phyloP scores from a whole-genome alignment of 2,888 invertebrate genomes.

The Apotomis turbidana region DNA sequence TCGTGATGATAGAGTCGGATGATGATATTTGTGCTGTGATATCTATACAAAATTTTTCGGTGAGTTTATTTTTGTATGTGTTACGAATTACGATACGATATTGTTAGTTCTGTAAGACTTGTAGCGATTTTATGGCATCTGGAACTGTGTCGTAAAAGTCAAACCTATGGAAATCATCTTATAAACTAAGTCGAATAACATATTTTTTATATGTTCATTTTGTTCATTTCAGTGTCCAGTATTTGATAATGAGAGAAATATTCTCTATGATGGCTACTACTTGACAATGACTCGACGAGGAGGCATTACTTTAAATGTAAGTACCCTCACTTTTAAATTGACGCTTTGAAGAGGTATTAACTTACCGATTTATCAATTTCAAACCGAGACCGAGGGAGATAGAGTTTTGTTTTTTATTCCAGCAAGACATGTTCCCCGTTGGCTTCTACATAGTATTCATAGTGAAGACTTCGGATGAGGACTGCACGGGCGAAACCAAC shows the following conservation, averaged over 20 bases:
- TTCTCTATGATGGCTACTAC: constrained; percentile 89
- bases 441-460: constrained; percentile 92
- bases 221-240: constrained; percentile 89
- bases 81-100: neutral
- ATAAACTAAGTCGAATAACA: too few species aligned
- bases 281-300: constrained; percentile 91
- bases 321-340: constrained; percentile 47
- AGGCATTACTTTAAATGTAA: constrained; percentile 90
- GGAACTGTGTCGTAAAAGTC: too few species aligned
- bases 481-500: constrained; percentile 65
- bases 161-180: too few species aligned
- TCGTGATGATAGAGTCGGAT: constrained; percentile 86
- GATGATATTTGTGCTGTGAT: constrained; percentile 89
- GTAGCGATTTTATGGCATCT: too few species aligned
- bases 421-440: constrained; percentile 86
- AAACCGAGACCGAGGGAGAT: too few species aligned
- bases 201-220: neutral
- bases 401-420: constrained; percentile 50
- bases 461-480: constrained; percentile 87
- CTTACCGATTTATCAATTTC: too few species aligned
- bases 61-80: constrained; percentile 61
- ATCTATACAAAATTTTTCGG: constrained; percentile 90
- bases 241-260: constrained; percentile 90
- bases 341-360: neutral
- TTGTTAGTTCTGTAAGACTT: too few species aligned